Evolutionary conservation across 2,113 vertebrate species (phyloP), one percentile per base, ranked within the genome.

Genomic region (Pelvicachromis taeniatus): DNA sequence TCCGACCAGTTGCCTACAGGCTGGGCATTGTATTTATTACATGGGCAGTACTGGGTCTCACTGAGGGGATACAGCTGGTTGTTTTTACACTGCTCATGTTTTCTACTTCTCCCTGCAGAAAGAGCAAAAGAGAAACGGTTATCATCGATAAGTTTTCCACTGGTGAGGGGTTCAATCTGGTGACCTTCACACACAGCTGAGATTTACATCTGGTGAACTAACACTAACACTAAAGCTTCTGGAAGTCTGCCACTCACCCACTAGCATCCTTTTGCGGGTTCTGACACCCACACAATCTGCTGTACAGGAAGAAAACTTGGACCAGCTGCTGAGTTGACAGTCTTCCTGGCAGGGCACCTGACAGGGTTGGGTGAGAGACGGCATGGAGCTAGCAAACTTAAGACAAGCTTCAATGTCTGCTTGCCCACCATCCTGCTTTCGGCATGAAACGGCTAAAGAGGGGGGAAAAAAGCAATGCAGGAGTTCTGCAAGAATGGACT

Each of bases 1-100:
- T 99, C 99, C 0, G 99, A 99, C 98, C 98, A 99, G 87, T 99
- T 99, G 12, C 99, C 98, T 88, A 99, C 97, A 0, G 99, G 97
- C 91, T 99, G 99, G 11, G 98, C 97, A 0, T 96, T 99, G 91
- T 99, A 98, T 85, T 99, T 99, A 93, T 99, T 97, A 87, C 99
- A 99, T 0, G 98, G 98, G 87, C 98, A 99, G 82, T 98, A 99
- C 86, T 99, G 97, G 3, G 97, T 99, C 93, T 99, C 99, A 0
- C 95, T 98, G 85, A 99, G 89, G 1, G 99, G 97, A 91, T 98
- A 98, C 31, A 96, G 17, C 82, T 99, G 98, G 79, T 96, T 96
- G 94, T 99, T 98, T 94, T 96, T 98, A 91, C 98, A 99, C 87
- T 98, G 98, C 10, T 99, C 98, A 12, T 95, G 97, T 91, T 99